phyloP scores from a whole-genome alignment of 1,140 invertebrate species.

The Hylyphantes graminicola region DNA sequence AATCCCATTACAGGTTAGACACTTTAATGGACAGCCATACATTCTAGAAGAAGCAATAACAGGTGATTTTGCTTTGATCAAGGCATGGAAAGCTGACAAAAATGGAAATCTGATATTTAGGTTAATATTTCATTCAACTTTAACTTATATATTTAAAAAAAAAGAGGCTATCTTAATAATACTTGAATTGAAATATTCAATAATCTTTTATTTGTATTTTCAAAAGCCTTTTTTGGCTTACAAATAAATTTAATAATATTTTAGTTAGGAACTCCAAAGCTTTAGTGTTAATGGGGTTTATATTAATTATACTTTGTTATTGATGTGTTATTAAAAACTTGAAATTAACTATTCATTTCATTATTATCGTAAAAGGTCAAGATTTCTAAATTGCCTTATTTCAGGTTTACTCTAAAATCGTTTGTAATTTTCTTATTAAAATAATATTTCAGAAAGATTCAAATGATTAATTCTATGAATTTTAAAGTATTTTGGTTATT shows the following conservation, averaged over 20 bases:
- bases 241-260: no score
- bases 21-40: slow-evolving; percentile 88
- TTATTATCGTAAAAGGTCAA: background rate
- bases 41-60: slow-evolving; percentile 96
- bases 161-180: background rate
- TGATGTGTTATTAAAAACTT: background rate
- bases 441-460: no score
- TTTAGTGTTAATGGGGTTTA: no score
- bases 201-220: background rate
- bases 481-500: background rate
- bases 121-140: slow-evolving; percentile 67
- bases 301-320: no score
- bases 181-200: background rate
- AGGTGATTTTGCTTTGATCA: slow-evolving; percentile 95
- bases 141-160: background rate
- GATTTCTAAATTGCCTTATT: no score
- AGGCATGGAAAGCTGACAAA: slow-evolving; percentile 97
- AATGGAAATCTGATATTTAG: slow-evolving; percentile 93
- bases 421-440: no score
- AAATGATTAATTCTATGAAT: no score
- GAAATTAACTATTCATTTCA: background rate
- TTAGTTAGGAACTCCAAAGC: no score
- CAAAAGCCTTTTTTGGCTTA: background rate
- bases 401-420: no score
- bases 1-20: slow-evolving; percentile 70